Percentiles rank a stretch among this genome's conserved stretches.
Evolutionary conservation across 2,113 vertebrate species (phyloP).

Genomic region (Tichodroma muraria): DNA sequence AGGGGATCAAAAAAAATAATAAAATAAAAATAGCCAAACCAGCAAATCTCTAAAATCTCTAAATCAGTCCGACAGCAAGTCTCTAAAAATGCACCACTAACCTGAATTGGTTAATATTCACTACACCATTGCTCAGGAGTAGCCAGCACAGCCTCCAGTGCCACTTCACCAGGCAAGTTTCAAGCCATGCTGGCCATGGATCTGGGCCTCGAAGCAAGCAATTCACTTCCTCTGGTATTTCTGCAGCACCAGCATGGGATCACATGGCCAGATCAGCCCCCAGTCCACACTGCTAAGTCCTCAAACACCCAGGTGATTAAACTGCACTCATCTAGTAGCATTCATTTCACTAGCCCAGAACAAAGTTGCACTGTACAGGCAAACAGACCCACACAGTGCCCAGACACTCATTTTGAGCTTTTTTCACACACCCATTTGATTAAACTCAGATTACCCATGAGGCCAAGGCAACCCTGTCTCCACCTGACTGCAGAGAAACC

Average conservation of each 20-base stretch:
- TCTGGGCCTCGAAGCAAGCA: accelerated
- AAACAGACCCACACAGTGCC: not conserved
- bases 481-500: not conserved
- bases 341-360: not conserved
- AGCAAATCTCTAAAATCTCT: no score
- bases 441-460: not conserved
- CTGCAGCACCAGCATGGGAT: not conserved
- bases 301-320: constrained; percentile 20
- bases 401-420: not conserved
- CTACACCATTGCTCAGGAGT: not conserved
- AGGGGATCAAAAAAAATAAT: not conserved
- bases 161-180: not conserved
- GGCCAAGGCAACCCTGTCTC: not conserved
- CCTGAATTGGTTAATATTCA: not conserved
- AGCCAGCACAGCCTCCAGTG: not conserved
- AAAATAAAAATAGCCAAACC: not conserved
- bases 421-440: not conserved
- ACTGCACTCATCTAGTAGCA: constrained; percentile 1
- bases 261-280: constrained; percentile 2
- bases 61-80: not conserved
- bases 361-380: not conserved
- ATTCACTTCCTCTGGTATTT: not conserved
- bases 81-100: not conserved
- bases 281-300: not conserved
- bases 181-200: not conserved